These are phyloP conservation scores for Aphaenogaster floridana DNA, from an alignment of 1,140 invertebrate species.

Conservation along the genomic window DNA sequence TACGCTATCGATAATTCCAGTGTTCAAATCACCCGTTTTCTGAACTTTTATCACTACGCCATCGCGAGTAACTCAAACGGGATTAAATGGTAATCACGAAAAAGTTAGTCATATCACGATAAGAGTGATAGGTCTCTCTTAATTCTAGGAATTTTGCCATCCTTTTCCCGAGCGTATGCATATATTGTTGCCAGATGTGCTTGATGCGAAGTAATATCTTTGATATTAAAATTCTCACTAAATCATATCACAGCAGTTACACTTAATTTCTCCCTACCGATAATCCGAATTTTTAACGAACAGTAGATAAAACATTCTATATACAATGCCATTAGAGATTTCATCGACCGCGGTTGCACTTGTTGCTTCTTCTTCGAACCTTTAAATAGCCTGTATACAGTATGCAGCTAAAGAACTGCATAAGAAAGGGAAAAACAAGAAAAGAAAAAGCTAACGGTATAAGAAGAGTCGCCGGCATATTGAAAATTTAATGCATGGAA, in stretches of 20 bases:
- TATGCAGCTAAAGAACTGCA: not conserved
- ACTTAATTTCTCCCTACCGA: not conserved
- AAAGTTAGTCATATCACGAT: constrained; percentile 10
- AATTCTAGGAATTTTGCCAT: not conserved
- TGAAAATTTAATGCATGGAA: not conserved
- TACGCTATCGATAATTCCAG: not conserved
- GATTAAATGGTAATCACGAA: not conserved
- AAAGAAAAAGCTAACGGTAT: not conserved
- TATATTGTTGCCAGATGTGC: not conserved
- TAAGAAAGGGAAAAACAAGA: not conserved
- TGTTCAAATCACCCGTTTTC: not conserved
- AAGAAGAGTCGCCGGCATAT: not conserved
- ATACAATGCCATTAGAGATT: not conserved
- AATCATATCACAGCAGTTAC: not conserved
- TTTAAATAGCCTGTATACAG: not conserved
- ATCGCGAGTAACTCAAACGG: not conserved
- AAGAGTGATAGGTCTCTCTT: not conserved
- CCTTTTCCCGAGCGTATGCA: not conserved
- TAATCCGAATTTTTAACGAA: not conserved
- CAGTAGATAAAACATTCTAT: not conserved
- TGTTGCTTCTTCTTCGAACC: constrained; percentile 7
- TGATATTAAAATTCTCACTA: not conserved
- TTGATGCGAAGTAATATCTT: too few species aligned
- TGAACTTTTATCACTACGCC: not conserved
- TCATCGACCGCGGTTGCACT: constrained; percentile 6